These are phyloP conservation scores for Neopelma chrysocephalum DNA, from an alignment of 2,797 vertebrate species.

Conservation along the genomic window DNA sequence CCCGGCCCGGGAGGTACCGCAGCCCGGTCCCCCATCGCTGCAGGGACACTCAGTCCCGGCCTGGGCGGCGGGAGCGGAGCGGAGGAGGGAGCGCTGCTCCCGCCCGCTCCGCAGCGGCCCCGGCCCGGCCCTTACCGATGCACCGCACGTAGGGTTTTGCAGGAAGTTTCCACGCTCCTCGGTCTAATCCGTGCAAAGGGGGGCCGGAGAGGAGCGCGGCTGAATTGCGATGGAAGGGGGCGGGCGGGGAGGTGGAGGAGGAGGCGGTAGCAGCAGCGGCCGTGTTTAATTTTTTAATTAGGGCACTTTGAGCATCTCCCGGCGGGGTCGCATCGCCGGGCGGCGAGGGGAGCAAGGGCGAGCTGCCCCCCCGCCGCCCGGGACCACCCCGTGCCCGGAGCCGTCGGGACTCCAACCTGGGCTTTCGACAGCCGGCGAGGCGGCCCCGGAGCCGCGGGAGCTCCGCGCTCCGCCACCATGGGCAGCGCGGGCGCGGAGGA, in stretches of 20 bases:
- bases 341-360: not conserved
- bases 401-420: not conserved
- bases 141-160: conserved; percentile 53
- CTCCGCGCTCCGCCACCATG: conserved; percentile 51
- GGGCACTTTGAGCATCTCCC: conserved; percentile 33
- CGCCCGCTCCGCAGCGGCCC: not conserved
- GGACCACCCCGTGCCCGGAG: not conserved
- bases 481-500: conserved; percentile 5
- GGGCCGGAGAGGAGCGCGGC: conserved; percentile 1
- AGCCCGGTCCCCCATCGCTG: not conserved
- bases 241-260: conserved; percentile 15
- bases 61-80: not conserved
- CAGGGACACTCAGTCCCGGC: not conserved
- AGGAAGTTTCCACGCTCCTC: conserved; percentile 66
- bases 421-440: not conserved
- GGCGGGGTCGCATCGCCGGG: conserved; percentile 13
- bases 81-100: conserved; percentile 2
- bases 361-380: not conserved
- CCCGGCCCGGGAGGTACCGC: not conserved
- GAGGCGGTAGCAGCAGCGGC: not conserved
- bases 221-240: not conserved
- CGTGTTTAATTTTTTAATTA: conserved; percentile 42
- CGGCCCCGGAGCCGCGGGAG: conserved; percentile 31
- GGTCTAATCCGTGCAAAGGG: not conserved
- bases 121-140: conserved; percentile 30